Conservation (phyloP, 2,888 invertebrate species). For the Ennomos erosarius region DNA sequence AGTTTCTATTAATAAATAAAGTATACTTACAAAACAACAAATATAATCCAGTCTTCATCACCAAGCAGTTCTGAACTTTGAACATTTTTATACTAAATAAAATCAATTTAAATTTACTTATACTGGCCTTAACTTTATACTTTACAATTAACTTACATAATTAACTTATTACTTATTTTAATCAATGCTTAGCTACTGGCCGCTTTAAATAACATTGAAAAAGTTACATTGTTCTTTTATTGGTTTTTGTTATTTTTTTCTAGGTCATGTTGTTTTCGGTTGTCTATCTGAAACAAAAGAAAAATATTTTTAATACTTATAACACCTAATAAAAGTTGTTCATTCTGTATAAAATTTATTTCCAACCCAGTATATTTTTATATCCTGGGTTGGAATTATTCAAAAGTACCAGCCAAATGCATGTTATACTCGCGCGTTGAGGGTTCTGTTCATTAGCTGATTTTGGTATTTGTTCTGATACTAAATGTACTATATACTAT, state of each 20-base stretch:
- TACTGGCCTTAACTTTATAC: slow-evolving; percentile 39
- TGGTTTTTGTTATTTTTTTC: not conserved
- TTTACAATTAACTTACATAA: slow-evolving; percentile 33
- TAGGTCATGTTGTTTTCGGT: slow-evolving; percentile 12
- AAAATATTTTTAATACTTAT: slow-evolving; percentile 10
- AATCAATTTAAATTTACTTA: slow-evolving; percentile 14
- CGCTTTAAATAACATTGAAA: slow-evolving; percentile 20
- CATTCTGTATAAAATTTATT: too few species aligned
- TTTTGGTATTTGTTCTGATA: too few species aligned
- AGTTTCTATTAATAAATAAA: not conserved
- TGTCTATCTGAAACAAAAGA: slow-evolving; percentile 33
- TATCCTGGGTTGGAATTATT: too few species aligned
- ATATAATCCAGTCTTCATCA: slow-evolving; percentile 11
- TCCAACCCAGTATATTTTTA: too few species aligned
- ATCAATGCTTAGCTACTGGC: slow-evolving; percentile 32
- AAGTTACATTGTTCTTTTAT: slow-evolving; percentile 27
- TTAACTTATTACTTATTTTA: slow-evolving; percentile 9
- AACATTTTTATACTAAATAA: slow-evolving; percentile 20
- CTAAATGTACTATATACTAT: too few species aligned
- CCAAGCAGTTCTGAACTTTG: not conserved
- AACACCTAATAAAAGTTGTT: too few species aligned
- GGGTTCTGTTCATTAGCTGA: too few species aligned
- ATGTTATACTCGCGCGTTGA: too few species aligned
- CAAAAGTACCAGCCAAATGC: too few species aligned
- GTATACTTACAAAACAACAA: slow-evolving; percentile 32